Conservation (phyloP, 2,888 invertebrate species). For the Tryphoninae sp. region DNA sequence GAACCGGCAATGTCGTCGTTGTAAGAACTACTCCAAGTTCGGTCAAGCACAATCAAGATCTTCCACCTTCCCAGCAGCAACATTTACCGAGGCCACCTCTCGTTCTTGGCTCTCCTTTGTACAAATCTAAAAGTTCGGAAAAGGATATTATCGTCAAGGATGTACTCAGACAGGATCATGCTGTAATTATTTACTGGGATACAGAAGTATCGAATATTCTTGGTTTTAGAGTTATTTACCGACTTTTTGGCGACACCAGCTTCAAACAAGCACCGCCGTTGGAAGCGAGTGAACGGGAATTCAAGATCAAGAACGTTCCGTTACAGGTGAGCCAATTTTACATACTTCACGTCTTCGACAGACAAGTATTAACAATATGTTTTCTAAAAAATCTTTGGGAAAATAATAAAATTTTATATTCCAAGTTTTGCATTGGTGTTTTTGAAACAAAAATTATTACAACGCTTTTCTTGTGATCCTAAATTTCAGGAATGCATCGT, state of each 20-base stretch:
- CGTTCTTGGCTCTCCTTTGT: conserved; percentile 87
- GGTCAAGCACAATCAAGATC: conserved; percentile 69
- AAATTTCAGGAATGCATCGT: conserved; percentile 93
- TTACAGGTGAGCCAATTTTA: conserved; percentile 85
- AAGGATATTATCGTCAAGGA: conserved; percentile 93
- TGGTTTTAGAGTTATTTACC: conserved; percentile 94
- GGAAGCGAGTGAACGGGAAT: conserved; percentile 94
- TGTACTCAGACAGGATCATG: conserved; percentile 92
- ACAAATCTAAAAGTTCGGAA: conserved; percentile 85
- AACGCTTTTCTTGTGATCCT: conserved; percentile 13
- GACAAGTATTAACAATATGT: too few relatives aligned
- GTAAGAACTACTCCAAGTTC: conserved; percentile 76
- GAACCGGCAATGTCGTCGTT: conserved; percentile 78
- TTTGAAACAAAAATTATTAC: not conserved
- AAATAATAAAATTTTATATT: too few relatives aligned
- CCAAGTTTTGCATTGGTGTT: not conserved
- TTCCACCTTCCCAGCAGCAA: conserved; percentile 70
- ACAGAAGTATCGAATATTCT: conserved; percentile 93
- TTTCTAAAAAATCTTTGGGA: too few relatives aligned
- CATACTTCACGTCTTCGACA: conserved; percentile 63
- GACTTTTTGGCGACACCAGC: conserved; percentile 93
- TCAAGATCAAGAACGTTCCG: conserved; percentile 96
- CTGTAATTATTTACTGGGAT: conserved; percentile 96
- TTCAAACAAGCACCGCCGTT: conserved; percentile 95
- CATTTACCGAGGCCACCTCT: conserved; percentile 87